Evolutionary conservation across 2,797 vertebrate species (phyloP).

Genomic region (Eulemur coronatus): DNA sequence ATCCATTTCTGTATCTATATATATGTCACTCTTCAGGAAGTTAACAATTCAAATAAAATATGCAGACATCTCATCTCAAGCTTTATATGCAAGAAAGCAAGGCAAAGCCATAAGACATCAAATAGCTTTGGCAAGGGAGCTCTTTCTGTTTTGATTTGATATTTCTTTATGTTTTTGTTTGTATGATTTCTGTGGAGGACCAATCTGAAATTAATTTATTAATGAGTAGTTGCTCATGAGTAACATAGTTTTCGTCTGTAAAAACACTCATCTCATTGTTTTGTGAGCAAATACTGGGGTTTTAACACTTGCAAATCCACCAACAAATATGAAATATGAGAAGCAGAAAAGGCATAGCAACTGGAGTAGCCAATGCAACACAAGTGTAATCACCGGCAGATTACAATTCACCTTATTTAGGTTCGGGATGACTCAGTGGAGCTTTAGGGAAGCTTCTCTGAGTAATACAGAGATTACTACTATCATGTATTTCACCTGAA

Average conservation of each 20-base stretch:
- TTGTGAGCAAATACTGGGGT: not conserved
- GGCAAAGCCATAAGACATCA: not conserved
- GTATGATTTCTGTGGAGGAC: not conserved
- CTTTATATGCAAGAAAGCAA: not conserved
- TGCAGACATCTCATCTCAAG: not conserved
- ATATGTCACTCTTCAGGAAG: not conserved
- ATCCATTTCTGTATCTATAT: too few species aligned
- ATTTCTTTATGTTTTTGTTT: not conserved
- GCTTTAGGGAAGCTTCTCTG: not conserved
- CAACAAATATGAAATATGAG: not conserved
- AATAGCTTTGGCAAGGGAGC: not conserved
- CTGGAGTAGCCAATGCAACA: not conserved
- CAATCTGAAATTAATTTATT: slow-evolving; percentile 58
- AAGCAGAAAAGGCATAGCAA: not conserved
- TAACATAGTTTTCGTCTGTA: not conserved
- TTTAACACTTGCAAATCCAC: not conserved
- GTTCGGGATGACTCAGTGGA: not conserved
- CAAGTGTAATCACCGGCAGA: not conserved
- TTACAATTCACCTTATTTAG: not conserved
- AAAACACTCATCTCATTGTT: not conserved
- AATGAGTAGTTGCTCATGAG: not conserved
- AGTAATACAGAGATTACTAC: not conserved
- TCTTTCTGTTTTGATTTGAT: not conserved
- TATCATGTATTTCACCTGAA: not conserved
- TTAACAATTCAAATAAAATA: not conserved